Conservation (phyloP, 2,113 vertebrate species). For the Mugil cephalus region DNA sequence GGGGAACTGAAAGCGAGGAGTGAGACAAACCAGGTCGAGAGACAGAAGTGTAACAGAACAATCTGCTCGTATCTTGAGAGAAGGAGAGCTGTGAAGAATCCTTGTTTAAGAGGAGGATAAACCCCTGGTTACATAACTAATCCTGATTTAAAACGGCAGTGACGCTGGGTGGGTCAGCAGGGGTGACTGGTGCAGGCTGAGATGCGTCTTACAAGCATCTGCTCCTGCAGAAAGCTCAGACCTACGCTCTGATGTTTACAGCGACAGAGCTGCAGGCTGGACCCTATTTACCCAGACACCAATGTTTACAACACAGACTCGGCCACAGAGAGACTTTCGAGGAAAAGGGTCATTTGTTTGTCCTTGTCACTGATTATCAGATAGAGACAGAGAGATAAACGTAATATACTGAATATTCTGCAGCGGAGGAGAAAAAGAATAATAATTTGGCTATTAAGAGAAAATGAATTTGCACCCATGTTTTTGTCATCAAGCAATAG, state of each 20-base stretch:
- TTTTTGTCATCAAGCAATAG: no score
- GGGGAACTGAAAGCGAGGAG: neutral
- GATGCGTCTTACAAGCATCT: slow-evolving; percentile 26
- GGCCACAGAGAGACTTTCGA: no score
- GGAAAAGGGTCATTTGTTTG: no score
- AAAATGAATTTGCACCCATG: no score
- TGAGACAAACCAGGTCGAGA: neutral
- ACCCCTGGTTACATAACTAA: slow-evolving; percentile 74
- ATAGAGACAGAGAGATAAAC: no score
- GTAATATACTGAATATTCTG: no score
- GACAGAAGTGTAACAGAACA: slow-evolving; percentile 14
- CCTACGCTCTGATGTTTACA: slow-evolving; percentile 3
- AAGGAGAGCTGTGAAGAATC: slow-evolving; percentile 53
- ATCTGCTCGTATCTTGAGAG: slow-evolving; percentile 43
- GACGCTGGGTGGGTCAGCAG: slow-evolving; percentile 45
- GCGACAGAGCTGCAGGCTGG: neutral
- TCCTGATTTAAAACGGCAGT: slow-evolving; percentile 64
- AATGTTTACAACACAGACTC: neutral
- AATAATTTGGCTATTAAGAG: no score
- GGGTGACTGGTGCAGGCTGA: slow-evolving; percentile 22
- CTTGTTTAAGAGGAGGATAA: slow-evolving; percentile 56
- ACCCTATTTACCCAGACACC: neutral
- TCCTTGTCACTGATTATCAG: no score
- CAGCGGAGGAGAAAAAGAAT: no score
- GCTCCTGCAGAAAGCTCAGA: neutral